Evolutionary conservation across 2,888 invertebrate genomes (phyloP).

Genomic region (Acronicta leporina): DNA sequence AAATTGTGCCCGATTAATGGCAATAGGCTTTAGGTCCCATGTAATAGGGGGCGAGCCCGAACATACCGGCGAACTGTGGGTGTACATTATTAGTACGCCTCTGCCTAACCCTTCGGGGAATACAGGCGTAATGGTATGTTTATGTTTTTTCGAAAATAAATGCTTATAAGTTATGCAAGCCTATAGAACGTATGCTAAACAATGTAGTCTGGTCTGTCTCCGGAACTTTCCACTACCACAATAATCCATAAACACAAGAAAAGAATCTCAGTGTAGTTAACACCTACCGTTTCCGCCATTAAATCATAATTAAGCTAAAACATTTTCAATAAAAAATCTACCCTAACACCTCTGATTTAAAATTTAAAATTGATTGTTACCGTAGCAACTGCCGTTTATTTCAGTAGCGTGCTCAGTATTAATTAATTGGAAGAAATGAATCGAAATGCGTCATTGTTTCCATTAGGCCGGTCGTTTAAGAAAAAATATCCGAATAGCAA

Average conservation of each 20-base stretch:
- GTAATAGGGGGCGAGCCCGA: too few relatives aligned
- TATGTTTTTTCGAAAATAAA: not conserved
- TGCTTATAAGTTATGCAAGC: not conserved
- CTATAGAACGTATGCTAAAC: not conserved
- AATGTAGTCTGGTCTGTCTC: not conserved
- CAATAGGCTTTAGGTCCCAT: too few relatives aligned
- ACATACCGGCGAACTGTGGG: too few relatives aligned
- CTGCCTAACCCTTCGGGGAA: too few relatives aligned
- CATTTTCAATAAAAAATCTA: constrained; percentile 3
- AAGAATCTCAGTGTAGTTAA: constrained; percentile 3
- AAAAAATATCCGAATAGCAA: constrained; percentile 30
- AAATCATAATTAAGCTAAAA: constrained; percentile 5
- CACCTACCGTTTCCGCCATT: constrained; percentile 7
- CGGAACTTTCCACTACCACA: not conserved
- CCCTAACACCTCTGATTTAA: not conserved
- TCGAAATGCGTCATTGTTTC: constrained; percentile 42
- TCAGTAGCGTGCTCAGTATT: constrained; percentile 45
- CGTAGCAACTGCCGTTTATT: constrained; percentile 14
- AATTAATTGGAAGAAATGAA: constrained; percentile 52
- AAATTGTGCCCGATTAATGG: too few relatives aligned
- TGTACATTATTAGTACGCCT: too few relatives aligned
- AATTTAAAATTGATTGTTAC: constrained; percentile 2
- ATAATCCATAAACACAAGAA: constrained; percentile 1
- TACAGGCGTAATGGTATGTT: not conserved
- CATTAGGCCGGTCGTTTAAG: constrained; percentile 42